phyloP scores from a whole-genome alignment of 2,888 invertebrate genomes.

The Aphrophora alni region DNA sequence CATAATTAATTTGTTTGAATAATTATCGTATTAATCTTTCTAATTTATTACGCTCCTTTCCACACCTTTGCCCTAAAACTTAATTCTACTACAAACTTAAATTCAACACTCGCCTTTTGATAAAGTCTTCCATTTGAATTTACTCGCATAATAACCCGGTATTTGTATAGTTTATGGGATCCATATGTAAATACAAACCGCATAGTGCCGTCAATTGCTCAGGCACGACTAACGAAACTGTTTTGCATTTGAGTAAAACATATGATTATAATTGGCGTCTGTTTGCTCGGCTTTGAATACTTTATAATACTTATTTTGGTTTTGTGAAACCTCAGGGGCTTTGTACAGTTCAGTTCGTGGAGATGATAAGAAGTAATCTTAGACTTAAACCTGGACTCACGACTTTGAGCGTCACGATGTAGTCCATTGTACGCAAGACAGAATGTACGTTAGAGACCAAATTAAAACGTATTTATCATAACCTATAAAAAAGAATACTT shows the following conservation, averaged over 20 bases:
- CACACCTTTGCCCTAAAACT: neutral
- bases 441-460: neutral
- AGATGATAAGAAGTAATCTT: neutral
- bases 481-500: neutral
- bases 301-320: neutral
- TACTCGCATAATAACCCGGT: neutral
- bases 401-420: neutral
- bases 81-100: neutral
- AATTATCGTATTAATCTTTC: no score
- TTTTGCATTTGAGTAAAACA: neutral
- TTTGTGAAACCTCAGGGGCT: neutral
- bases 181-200: neutral
- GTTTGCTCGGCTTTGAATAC: neutral
- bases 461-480: neutral
- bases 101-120: neutral
- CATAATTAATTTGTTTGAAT: no score
- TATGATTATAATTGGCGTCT: conserved; percentile 2
- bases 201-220: neutral
- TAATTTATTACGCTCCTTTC: neutral
- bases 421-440: neutral
- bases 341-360: neutral
- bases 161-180: conserved; percentile 2
- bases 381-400: neutral
- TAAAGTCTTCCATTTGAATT: neutral
- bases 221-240: neutral